Evolutionary conservation across 2,113 vertebrate species (phyloP), one percentile per base, ranked within the genome.

Genomic region (Paralichthys olivaceus): DNA sequence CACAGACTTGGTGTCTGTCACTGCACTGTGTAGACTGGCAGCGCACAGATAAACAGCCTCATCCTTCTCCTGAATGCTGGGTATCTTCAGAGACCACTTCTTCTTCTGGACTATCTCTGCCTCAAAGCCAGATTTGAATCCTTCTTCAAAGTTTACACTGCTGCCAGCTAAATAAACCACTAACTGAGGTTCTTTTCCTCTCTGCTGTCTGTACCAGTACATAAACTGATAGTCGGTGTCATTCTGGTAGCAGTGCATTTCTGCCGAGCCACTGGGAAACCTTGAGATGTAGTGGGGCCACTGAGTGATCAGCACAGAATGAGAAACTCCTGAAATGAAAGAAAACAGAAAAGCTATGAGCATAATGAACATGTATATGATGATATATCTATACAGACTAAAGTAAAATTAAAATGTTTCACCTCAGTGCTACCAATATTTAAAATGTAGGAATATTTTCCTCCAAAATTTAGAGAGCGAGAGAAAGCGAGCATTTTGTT

Each of bases 221-320:
- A 81, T 4, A 58, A 85, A 85, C 0, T 74, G 1, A 20, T 81
- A 74, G 5, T 74, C 61, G 0, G 80, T 85, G 64, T 89, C 11
- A 25, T 89, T 89, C 57, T 89, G 87, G 72, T 79, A 83, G 32
- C 87, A 87, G 53, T 58, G 19, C n/a, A 87, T 85, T 25, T 85
- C 69, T 65, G 60, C 83, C 0, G 0, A 17, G 12, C 17, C 65
- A 22, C 0, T 9, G 15, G 74, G 47, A 23, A 0, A 45, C 2
- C 0, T 71, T 68, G 47, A 49, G 68, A 85, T 74, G 57, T 61
- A 32, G 1, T 0, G n/a, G 0, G 84, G 82, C 87, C 87, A 87
- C 63, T 87, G 87, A 47, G 72, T 75, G 74, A 89, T 83, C 28
- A 83, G 64, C 17, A 85, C 7, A 1, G 72, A 71, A 54, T 57